A percentile compares a stretch with the other conserved stretches of the same genome.
Conservation (phyloP, 2,113 vertebrate species). For the Nesoenas mayeri region DNA sequence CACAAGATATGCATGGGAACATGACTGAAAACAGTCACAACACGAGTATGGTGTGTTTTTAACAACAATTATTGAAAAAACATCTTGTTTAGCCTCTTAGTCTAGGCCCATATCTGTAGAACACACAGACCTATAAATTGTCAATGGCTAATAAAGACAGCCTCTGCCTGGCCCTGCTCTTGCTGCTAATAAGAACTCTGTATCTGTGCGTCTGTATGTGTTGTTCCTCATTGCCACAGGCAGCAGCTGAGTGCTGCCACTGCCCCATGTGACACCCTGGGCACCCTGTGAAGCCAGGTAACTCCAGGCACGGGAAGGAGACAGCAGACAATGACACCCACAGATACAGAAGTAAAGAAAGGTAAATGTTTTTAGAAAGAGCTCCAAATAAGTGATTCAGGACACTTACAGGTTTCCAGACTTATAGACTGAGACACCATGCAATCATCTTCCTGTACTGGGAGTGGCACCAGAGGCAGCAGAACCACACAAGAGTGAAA, state of each 20-base stretch:
- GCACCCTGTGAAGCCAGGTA: rapidly evolving
- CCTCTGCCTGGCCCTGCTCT: too few relatives aligned
- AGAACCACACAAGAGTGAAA: not conserved
- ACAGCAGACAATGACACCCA: not conserved
- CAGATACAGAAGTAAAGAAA: not conserved
- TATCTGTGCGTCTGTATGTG: too few relatives aligned
- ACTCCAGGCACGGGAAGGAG: not conserved
- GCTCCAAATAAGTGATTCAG: not conserved
- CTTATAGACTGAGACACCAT: not conserved
- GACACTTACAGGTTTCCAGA: not conserved
- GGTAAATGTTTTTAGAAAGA: not conserved
- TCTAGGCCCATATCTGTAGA: too few relatives aligned
- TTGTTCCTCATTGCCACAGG: too few relatives aligned
- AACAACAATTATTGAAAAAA: too few relatives aligned
- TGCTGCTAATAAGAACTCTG: too few relatives aligned
- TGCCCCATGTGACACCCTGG: rapidly evolving
- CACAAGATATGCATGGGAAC: too few relatives aligned
- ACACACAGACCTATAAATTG: too few relatives aligned
- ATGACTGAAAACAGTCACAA: too few relatives aligned
- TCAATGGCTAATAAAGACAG: too few relatives aligned
- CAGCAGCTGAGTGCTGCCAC: not conserved
- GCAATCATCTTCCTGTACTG: not conserved
- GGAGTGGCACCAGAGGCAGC: not conserved
- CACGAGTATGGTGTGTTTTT: too few relatives aligned
- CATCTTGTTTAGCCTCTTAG: too few relatives aligned